Evolutionary conservation across 2,888 invertebrate genomes (phyloP).

Genomic region (Acronicta psi): DNA sequence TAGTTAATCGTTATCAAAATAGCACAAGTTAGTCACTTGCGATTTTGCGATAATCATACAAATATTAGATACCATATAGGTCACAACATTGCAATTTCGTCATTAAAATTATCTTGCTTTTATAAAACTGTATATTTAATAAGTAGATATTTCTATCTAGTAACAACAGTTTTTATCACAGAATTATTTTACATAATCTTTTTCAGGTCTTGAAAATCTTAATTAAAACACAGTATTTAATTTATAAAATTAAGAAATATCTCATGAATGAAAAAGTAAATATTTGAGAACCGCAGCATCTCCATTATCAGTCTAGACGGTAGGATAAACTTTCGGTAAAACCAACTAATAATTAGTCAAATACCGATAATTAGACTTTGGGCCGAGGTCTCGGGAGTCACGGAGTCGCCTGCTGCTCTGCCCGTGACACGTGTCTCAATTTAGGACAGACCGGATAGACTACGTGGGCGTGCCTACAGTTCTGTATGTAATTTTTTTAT

Average conservation of each 20-base stretch:
- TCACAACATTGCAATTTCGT: too few species aligned
- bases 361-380: conserved; percentile 39
- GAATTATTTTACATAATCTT: too few species aligned
- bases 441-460: conserved; percentile 26
- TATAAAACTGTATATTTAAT: too few species aligned
- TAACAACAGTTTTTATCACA: too few species aligned
- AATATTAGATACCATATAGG: neutral
- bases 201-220: too few species aligned
- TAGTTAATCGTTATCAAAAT: conserved; percentile 28
- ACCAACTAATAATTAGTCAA: conserved; percentile 29
- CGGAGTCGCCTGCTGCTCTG: conserved; percentile 47
- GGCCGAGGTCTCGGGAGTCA: conserved; percentile 6
- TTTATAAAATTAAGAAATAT: too few species aligned
- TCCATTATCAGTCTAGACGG: conserved; percentile 59
- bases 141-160: too few species aligned
- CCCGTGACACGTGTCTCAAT: conserved; percentile 16
- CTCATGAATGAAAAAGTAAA: neutral
- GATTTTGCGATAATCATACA: conserved; percentile 1
- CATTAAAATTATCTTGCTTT: too few species aligned
- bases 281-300: conserved; percentile 26
- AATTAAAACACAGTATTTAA: too few species aligned
- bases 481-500: too few species aligned
- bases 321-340: conserved; percentile 43
- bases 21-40: conserved; percentile 1
- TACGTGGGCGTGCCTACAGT: too few species aligned